These are phyloP conservation scores for Gallinago stenura DNA, from an alignment of 2,797 vertebrate genomes.

Conservation along the genomic window DNA sequence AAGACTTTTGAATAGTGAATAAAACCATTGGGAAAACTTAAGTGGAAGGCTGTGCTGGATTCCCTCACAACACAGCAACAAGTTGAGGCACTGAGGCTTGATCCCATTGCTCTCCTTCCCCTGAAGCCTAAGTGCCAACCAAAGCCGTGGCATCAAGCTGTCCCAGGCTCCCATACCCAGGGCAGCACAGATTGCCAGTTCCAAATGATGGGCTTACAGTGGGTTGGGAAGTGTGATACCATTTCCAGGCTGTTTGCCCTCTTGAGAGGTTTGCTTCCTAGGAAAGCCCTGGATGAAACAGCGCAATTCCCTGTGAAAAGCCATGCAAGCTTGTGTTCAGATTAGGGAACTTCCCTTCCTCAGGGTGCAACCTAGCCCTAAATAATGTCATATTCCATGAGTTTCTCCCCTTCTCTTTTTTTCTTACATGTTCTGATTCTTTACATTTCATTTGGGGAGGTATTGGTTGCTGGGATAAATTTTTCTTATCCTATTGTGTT, in stretches of 20 bases:
- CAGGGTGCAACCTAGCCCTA: not conserved
- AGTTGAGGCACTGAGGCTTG: accelerated
- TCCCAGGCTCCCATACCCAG: not conserved
- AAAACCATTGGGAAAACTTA: not conserved
- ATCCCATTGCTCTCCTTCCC: not conserved
- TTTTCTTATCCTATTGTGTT: not conserved
- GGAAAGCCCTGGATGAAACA: not conserved
- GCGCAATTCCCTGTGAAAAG: accelerated
- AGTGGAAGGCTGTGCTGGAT: not conserved
- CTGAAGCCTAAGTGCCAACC: not conserved
- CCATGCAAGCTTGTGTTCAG: not conserved
- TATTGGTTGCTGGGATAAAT: not conserved
- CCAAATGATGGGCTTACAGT: accelerated
- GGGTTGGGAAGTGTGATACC: not conserved
- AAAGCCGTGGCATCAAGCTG: accelerated
- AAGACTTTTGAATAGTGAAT: not conserved
- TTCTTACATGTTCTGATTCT: not conserved
- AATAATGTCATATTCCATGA: not conserved
- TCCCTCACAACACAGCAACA: not conserved
- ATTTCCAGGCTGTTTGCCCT: not conserved
- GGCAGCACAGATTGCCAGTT: not conserved
- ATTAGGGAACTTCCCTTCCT: not conserved
- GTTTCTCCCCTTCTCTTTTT: not conserved
- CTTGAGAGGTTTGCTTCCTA: not conserved
- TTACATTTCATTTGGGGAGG: not conserved